Percentiles rank a stretch among this genome's conserved stretches.
Evolutionary conservation across 2,888 invertebrate species (phyloP).

Genomic region (Napeogenes inachia): DNA sequence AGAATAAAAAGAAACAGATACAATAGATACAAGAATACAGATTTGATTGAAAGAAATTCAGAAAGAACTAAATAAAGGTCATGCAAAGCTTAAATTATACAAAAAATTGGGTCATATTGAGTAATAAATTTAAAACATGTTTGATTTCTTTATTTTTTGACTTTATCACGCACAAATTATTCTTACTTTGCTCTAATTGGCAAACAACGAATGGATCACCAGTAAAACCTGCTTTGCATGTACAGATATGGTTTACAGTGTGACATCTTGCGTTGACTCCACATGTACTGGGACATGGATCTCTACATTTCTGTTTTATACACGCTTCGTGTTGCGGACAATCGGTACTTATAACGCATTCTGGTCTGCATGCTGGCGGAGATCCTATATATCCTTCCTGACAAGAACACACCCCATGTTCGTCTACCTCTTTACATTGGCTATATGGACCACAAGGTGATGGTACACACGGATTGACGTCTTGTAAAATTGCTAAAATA

Average conservation of each 20-base stretch:
- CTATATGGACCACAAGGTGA: slow-evolving; percentile 89
- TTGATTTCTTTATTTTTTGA: slow-evolving; percentile 36
- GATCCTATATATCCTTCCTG: slow-evolving; percentile 84
- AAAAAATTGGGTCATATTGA: slow-evolving; percentile 36
- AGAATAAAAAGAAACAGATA: slow-evolving; percentile 41
- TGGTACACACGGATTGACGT: slow-evolving; percentile 81
- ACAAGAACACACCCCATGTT: slow-evolving; percentile 88
- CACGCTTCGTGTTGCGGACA: slow-evolving; percentile 85
- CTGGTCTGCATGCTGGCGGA: slow-evolving; percentile 86
- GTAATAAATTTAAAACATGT: slow-evolving; percentile 36
- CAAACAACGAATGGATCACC: slow-evolving; percentile 90
- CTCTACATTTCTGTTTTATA: slow-evolving; percentile 83
- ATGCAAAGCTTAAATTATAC: slow-evolving; percentile 36
- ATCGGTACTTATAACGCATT: slow-evolving; percentile 87
- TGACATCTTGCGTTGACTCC: slow-evolving; percentile 85
- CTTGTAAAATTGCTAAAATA: slow-evolving; percentile 62
- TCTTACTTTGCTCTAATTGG: slow-evolving; percentile 77
- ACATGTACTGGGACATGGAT: slow-evolving; percentile 87
- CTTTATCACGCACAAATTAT: slow-evolving; percentile 18
- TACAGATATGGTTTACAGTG: slow-evolving; percentile 88
- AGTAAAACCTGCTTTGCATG: slow-evolving; percentile 83
- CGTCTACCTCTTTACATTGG: slow-evolving; percentile 83
- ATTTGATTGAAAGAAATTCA: slow-evolving; percentile 30
- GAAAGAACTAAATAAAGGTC: slow-evolving; percentile 34
- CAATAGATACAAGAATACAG: slow-evolving; percentile 27